Evolutionary conservation across 2,113 vertebrate genomes (phyloP), one percentile per base, ranked within the genome.

Genomic region (Pedetes capensis): DNA sequence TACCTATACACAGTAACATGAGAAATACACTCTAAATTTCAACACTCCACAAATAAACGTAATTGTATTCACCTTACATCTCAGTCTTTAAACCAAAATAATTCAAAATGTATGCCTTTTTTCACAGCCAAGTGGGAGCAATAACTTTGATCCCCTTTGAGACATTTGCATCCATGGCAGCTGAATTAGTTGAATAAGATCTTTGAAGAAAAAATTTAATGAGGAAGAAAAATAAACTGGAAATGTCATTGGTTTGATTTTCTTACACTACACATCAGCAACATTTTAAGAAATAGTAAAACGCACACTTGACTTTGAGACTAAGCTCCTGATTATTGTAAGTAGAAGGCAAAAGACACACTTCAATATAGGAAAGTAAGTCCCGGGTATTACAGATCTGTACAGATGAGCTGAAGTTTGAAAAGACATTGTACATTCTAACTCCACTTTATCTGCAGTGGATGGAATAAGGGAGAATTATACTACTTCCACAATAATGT

Each of bases 251-350:
- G 6, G 27, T 75, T 93, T 83, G 63, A 42, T 76, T 86, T 68
- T 61, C 22, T 16, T 89, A 49, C 8, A 59, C 32, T 6, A 29
- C 61, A 39, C 6, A 53, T 32, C 59, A n/a, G 75, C 6, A 55
- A 29, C 42, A 87, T 64, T 63, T 71, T 83, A 57, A 34, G 14
- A 90, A 72, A 57, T 25, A 53, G 8, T 32, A 9, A 80, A 87
- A 71, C 25, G 76, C 63, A 93, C 69, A 95, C n/a, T 75, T 78
- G 39, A 14, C 27, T 78, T 95, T 94, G 2, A 0, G 74, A 91
- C 44, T 91, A 34, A 78, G 59, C 39, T 39, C n/a, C 49, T 95
- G 72, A 88, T 94, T 96, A 69, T 75, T 96, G 66, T 42, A 92
- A 89, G n/a, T 4, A 79, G 10, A 27, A 68, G 91, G 42, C 59